Percentiles rank a stretch among this genome's conserved stretches.
Conservation (phyloP, 2,113 vertebrate genomes). For the Eubucco bourcierii region DNA sequence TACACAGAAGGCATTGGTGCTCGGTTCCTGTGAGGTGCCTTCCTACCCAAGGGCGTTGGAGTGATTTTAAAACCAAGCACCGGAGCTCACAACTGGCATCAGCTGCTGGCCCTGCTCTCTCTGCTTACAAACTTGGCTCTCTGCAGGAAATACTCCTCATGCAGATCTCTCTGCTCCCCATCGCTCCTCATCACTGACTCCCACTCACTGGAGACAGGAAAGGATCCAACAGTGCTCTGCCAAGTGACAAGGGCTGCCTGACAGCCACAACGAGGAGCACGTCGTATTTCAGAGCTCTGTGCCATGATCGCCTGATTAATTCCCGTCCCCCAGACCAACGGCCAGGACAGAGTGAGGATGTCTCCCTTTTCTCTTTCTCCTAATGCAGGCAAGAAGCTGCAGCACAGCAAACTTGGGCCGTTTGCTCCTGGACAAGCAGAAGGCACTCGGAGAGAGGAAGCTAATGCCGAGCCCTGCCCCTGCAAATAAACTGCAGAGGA, state of each 20-base stretch:
- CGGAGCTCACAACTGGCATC: background rate
- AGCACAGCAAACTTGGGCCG: rapidly evolving
- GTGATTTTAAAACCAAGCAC: background rate
- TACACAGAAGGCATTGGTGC: background rate
- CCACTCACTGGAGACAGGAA: background rate
- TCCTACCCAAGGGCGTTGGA: rapidly evolving
- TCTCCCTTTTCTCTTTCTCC: background rate
- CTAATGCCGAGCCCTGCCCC: background rate
- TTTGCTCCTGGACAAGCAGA: rapidly evolving
- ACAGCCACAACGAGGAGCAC: background rate
- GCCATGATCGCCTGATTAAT: background rate
- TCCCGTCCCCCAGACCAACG: background rate
- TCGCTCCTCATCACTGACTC: background rate
- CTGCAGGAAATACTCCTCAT: background rate
- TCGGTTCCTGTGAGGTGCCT: rapidly evolving
- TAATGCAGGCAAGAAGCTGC: background rate
- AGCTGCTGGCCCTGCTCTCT: background rate
- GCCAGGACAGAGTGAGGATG: background rate
- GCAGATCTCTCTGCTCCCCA: background rate
- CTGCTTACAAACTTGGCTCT: background rate
- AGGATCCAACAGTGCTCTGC: background rate
- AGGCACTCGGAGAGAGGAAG: background rate
- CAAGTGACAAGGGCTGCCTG: background rate
- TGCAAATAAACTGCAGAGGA: background rate
- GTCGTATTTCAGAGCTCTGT: background rate